Base-by-base conservation (phyloP, 2,888 invertebrate species). In the Ischnura elegans region DNA sequence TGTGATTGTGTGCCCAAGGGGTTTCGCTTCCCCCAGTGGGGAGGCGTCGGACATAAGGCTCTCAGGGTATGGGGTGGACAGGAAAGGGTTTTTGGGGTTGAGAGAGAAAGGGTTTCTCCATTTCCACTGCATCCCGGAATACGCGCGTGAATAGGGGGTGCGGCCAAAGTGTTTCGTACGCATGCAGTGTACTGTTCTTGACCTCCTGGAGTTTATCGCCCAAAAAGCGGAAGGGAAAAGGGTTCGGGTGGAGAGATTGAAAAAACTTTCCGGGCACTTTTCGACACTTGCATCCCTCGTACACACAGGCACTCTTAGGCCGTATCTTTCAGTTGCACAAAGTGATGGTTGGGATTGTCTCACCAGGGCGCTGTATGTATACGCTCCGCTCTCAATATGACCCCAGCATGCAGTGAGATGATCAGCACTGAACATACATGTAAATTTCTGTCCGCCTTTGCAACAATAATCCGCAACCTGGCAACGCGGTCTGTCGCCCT, bases 181-280 rank as follows among this genome's bases (percentile, higher is more conserved):
- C 76, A 76, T n/a, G 76, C 76, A 76, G 3, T 21, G 43, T n/a
- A n/a, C n/a, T n/a, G n/a, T n/a, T n/a, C n/a, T n/a, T 43, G 90
- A 61, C 90, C 90, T 90, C 90, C 90, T 90, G 90, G 43, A 25
- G 90, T 66, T 90, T 61, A 90, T 90, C 90, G 90, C 61, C 61
- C 36, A 10, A n/a, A 10, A n/a, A 36, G n/a, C 51, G 47, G 29
- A 29, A 6, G 76, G 76, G 36, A 29, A 8, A 36, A 36, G n/a
- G n/a, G n/a, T n/a, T n/a, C n/a, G n/a, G n/a, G n/a, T n/a, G n/a
- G n/a, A 76, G 76, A 29, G 36, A 76, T 29, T 29, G 13, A 76
- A 76, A 76, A 36, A 76, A 76, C 29, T 76, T 36, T 76, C 76
- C 29, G 16, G 76, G 76, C 36, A 10, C 46, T 85, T 43, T 85